Base-by-base conservation (phyloP, 1,140 invertebrate genomes). In the Trichoplusia ni region DNA sequence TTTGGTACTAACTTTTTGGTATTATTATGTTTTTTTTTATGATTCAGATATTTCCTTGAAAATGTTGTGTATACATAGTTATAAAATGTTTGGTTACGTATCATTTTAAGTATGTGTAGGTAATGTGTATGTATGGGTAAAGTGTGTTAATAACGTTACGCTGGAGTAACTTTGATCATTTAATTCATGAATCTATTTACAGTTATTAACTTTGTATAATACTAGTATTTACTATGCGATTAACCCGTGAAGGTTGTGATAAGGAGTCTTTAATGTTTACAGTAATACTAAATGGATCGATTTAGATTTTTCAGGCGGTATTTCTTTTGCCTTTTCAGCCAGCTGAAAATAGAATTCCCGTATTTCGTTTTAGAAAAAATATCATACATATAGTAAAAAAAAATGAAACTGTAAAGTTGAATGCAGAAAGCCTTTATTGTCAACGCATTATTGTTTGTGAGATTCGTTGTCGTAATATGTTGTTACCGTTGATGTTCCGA, bases 201-300 rank as follows among this genome's bases (percentile, higher is more conserved):
- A 49, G 46, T 49, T 29, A 49, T 29, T 25, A 18, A 18, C 23
- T 49, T 49, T 8, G 9, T 49, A 49, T 14, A 31, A 18, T 49
- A n/a, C n/a, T n/a, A n/a, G n/a, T n/a, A 14, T 49, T 49, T 49
- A 49, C 46, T 49, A 49, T 49, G 25, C 29, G 46, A 31, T 16
- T 49, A 49, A 16, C 46, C 27, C 25, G 14, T 49, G 46, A 49
- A 49, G 46, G 46, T 49, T 49, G 46, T 16, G 46, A 49, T 49
- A 49, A 31, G 46, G 13, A 31, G n/a, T 49, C 4, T 3, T 31
- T 29, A 4, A 49, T n/a, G n/a, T n/a, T n/a, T n/a, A 49, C 13
- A 31, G n/a, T n/a, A n/a, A n/a, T 27, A 49, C 14, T 49, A 21
- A 21, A n/a, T 42, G 27, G 46, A 49, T 49, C 18, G 8, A 8